Evolutionary conservation across 2,888 invertebrate genomes (phyloP), one percentile per base, ranked within the genome.

Genomic region (Helleia helle): DNA sequence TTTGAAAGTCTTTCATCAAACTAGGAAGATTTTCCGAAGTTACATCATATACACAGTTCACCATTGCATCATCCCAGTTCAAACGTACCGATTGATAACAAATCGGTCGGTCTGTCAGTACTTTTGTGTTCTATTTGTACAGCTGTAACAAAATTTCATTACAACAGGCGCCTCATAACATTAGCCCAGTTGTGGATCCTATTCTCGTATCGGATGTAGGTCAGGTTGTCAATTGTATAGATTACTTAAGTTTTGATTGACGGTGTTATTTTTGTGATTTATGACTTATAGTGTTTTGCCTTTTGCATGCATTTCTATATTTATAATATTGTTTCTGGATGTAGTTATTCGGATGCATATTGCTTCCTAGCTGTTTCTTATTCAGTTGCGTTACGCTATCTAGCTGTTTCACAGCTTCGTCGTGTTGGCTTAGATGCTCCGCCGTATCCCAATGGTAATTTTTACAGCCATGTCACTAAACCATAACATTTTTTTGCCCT

Each of bases 181-280:
- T 47, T 52, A 51, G 44, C 52, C 52, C 31, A 49, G 30, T 48
- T 52, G 42, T 37, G 46, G 45, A 39, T 39, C 38, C 43, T 55
- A 52, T 56, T 54, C 50, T 48, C 36, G 52, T 54, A 30, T 43
- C 38, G 38, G 29, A 55, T 51, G 44, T 52, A 40, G 56, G 54
- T 47, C 56, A 43, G 47, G 45, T 48, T 54, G 52, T 54, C 50
- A 55, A 54, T 50, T 49, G 49, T 9, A 7, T 4, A 8, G 22
- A 22, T 5, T 22, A 22, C 22, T 22, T 8, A 15, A 9, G 18
- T 31, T 34, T 18, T 34, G 34, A 34, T 34, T 34, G 34, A 34
- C n/a, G n/a, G n/a, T n/a, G 14, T 15, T 15, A 18, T 18, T 18
- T 30, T 30, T 17, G 34, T 18, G 18, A 34, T 34, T 34, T 34